Evolutionary conservation across 1,140 invertebrate species (phyloP), one percentile per base, ranked within the genome.

Genomic region (Drosophila sucinea): DNA sequence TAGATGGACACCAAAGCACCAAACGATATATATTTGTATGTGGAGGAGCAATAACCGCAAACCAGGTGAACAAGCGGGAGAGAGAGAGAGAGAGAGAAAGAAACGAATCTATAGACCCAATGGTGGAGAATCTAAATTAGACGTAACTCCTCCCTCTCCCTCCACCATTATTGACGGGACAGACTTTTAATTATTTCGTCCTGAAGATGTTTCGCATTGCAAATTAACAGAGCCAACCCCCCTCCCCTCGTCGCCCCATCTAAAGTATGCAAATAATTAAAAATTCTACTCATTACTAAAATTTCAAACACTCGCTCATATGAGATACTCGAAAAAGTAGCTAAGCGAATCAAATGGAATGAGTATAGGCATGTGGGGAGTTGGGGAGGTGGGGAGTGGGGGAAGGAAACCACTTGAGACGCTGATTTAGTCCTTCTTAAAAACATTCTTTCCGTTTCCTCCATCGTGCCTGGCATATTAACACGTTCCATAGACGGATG

Each of bases 241-340:
- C 33, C 1, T 35, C 33, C 7, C 1, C 75, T 63, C 56, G 40
- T 33, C 44, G 55, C 29, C 33, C 57, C 67, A 61, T 63, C 57
- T 63, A 69, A 51, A 38, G 47, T 8, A 69, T 61, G 65, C 77
- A 79, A 89, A 83, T 89, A 91, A 91, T 91, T 91, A 91, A 91
- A 91, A 91, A 91, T 91, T 82, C 81, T 85, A 90, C 71, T 84
- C 90, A 91, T 91, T 89, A 90, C 85, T 90, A 81, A 87, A 73
- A 89, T 87, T 87, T 87, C 84, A 83, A 87, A 87, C 35, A 73
- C 47, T 35, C 60, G 64, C 57, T 41, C 65, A 72, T 57, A 65
- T 61, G 67, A 56, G 72, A 25, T n/a, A 38, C 33, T 30, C 17
- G 30, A 58, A 56, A 38, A 63, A 75, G 72, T 58, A 81, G 70